Base-by-base conservation (phyloP, 2,113 vertebrate species). In the Mustela nigripes region DNA sequence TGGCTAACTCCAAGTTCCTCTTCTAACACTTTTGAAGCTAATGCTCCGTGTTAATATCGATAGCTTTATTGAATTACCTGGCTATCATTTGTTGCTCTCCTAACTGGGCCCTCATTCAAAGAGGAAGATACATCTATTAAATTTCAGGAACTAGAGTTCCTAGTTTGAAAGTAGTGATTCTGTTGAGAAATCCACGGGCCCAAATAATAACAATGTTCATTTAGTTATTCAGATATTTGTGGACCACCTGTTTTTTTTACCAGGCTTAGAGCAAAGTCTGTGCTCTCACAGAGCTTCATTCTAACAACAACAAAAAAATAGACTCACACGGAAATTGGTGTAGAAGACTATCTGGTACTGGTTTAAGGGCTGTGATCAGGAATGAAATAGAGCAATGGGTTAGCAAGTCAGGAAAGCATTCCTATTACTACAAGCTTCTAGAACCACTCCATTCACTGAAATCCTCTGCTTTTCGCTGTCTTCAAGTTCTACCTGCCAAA, bases 121-220 rank as follows among this genome's bases (percentile, higher is more conserved):
- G n/a, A 24, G 14, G 8, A 22, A 93, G 69, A 73, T 18, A 74
- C 73, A 53, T 82, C 31, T 78, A 28, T 87, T 95, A 39, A 10
- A 39, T 90, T 79, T 83, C n/a, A 90, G 45, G 96, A 71, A 92
- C 19, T 50, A 26, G 86, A 90, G 42, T 53, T 87, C 12, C 48
- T 65, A 71, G 48, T 33, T 73, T 53, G 65, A 60, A 82, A 94
- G 21, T 19, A 58, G 48, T 26, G 36, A 65, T 42, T 81, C 56
- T 69, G 1, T 33, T 18, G 95, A 60, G 74, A 76, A 92, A 89
- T 48, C 14, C 45, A 5, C 4, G 16, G 5, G 45, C 24, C 22
- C 42, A 48, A 84, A 67, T 48, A 76, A 71, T 45, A 87, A 12
- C 16, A 24, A 11, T n/a, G 78, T 39, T 42, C 9, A 33, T 82